These are phyloP conservation scores for Meloidogyne exigua DNA, from an alignment of 1,140 invertebrate genomes.

Conservation along the genomic window DNA sequence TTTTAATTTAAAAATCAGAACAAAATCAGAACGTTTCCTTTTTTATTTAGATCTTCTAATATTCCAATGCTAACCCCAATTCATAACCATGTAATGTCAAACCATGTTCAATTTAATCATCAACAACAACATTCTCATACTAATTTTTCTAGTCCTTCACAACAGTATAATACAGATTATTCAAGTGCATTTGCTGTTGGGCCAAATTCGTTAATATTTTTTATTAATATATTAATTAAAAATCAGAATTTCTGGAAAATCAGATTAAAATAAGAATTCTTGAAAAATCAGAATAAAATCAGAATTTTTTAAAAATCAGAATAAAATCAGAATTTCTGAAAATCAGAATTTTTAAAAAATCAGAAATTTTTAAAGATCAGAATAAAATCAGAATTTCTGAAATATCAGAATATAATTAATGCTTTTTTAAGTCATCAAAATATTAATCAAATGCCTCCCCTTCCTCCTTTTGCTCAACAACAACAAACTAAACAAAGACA, in stretches of 20 bases:
- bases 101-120: conserved; percentile 52
- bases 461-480: conserved; percentile 11
- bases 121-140: conserved; percentile 10
- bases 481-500: conserved; percentile 7
- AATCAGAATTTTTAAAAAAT: no score
- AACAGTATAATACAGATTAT: neutral
- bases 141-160: conserved; percentile 7
- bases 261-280: no score
- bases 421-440: neutral
- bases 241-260: no score
- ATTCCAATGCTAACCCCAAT: neutral
- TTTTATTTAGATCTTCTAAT: neutral
- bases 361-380: no score
- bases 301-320: no score
- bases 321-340: neutral
- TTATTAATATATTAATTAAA: neutral
- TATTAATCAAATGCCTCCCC: conserved; percentile 12
- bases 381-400: no score
- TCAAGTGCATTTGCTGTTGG: neutral
- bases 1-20: no score
- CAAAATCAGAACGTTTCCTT: no score
- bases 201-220: neutral
- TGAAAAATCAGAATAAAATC: no score
- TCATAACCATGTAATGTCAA: conserved; percentile 39
- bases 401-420: neutral